Conservation (phyloP, 1,140 invertebrate species). For the Goniozus legneri region DNA sequence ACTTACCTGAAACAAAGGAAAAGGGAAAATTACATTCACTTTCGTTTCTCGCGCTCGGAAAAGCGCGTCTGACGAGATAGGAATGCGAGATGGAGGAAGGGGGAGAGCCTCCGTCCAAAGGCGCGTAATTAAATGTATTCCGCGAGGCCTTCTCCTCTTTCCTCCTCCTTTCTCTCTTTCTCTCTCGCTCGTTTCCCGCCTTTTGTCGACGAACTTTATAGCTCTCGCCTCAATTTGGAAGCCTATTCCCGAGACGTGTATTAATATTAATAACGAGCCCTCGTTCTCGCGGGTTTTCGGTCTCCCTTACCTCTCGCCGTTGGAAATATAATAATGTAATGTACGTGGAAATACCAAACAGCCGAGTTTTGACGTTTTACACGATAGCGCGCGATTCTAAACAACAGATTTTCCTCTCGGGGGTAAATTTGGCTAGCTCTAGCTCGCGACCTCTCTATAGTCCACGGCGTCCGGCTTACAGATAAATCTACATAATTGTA, state of each 20-base stretch:
- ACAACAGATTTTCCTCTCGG: no score
- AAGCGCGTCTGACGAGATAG: conserved; percentile 8
- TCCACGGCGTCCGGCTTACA: background rate
- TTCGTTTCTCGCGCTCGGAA: conserved; percentile 9
- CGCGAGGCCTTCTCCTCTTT: conserved; percentile 7
- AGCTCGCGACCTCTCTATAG: no score
- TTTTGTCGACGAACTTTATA: background rate
- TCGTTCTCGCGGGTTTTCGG: background rate
- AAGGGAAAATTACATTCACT: conserved; percentile 21
- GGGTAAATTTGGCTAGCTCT: no score
- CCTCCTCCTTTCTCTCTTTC: background rate
- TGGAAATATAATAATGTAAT: background rate
- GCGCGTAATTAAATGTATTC: conserved; percentile 26
- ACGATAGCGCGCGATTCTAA: no score
- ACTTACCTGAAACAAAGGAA: conserved; percentile 32
- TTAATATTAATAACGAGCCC: conserved; percentile 25
- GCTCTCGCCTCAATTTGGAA: background rate
- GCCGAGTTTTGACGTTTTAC: no score
- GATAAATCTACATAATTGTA: conserved; percentile 20
- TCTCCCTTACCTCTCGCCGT: background rate
- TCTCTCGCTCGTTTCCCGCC: background rate
- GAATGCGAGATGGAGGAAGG: background rate
- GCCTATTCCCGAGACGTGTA: background rate
- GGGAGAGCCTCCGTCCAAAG: conserved; percentile 2
- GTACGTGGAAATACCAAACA: no score